Conservation (phyloP, 2,113 vertebrate genomes). For the Phrynosoma platyrhinos region DNA sequence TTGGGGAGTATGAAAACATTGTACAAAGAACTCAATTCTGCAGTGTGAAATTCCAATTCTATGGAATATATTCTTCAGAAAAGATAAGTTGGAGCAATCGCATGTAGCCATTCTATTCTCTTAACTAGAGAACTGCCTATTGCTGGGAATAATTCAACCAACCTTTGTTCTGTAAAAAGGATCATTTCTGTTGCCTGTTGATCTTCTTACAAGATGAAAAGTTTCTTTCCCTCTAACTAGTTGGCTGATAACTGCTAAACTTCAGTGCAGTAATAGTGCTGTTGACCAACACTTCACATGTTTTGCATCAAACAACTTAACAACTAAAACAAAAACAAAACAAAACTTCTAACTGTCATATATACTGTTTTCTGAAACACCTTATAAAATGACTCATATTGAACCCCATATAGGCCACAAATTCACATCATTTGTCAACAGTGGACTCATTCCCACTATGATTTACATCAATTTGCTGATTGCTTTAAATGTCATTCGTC, state of each 20-base stretch:
- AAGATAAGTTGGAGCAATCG: too few species aligned
- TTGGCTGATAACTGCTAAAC: not conserved
- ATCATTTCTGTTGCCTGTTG: not conserved
- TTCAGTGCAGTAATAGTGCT: not conserved
- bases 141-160: not conserved
- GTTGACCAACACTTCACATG: not conserved
- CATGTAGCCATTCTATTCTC: too few species aligned
- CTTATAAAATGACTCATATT: not conserved
- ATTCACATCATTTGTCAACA: not conserved
- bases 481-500: too few species aligned
- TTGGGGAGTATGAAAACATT: too few species aligned
- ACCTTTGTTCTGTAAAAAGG: not conserved
- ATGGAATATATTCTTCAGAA: too few species aligned
- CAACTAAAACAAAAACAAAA: not conserved
- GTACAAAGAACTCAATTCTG: too few species aligned
- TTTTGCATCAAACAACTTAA: not conserved
- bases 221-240: not conserved
- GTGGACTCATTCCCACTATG: too few species aligned
- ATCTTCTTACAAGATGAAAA: not conserved
- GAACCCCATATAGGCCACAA: not conserved
- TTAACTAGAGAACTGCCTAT: too few species aligned
- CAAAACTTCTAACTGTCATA: not conserved
- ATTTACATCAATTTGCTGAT: too few species aligned
- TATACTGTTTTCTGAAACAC: not conserved
- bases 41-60: too few species aligned